Percentiles rank a stretch among this genome's conserved stretches.
These are phyloP conservation scores for human DNA, from an alignment of 2,113 vertebrate species.

Conservation along the genomic window GRCh38 chr9:117480501-117481000, in stretches of 20 bases:
- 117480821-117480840: neutral
- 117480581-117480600: neutral
- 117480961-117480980: neutral
- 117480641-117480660: neutral
- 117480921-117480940: neutral
- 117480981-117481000: neutral
- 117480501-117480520: neutral
- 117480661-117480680: neutral
- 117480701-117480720: neutral
- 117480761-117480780: neutral
- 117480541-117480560: neutral
- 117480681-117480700: neutral
- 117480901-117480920: slow-evolving; percentile 54
- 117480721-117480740: slow-evolving; percentile 2
- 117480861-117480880: neutral
- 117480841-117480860: neutral
- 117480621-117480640: neutral
- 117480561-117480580: neutral
- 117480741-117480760: neutral
- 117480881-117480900: neutral
- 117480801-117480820: neutral
- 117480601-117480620: neutral
- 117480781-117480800: neutral
- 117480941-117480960: slow-evolving; percentile 36
- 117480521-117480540: too few species aligned